Base-by-base conservation (phyloP, 2,888 invertebrate species). In the Campoletis raptor region DNA sequence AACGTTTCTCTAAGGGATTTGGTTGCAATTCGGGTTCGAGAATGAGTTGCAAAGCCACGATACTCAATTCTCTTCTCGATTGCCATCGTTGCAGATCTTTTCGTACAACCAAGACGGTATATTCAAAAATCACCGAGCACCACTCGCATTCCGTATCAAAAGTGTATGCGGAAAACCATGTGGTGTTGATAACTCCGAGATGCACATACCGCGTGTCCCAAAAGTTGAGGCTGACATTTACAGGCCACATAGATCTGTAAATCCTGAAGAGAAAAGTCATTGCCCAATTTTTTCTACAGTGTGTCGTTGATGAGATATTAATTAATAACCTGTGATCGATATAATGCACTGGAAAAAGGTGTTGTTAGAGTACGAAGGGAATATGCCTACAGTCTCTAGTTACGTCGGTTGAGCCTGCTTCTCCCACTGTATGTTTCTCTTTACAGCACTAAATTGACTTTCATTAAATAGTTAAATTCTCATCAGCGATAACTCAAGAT, bases 21-120 rank as follows among this genome's bases (percentile, higher is more conserved):
- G 12, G n/a, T 48, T 74, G 36, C n/a, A 48, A 37, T 74, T 72
- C 36, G 57, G 54, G 18, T 72, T 48, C 72, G 81, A 30, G 36
- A 67, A 81, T 54, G 72, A 77, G 67, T 37, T 81, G 85, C 77
- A 12, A 85, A 85, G 77, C 81, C 76, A 72, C 72, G 57, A 45
- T 36, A 30, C 52, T 45, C 40, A 57, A 67, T 67, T 40, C 40
- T 42, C 36, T 24, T 66, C 54, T n/a, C 12, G 57, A 18, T 69
- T 76, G 45, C 24, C 8, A 64, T 76, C 76, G 64, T 57, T 45
- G 24, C 30, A 18, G 64, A 76, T 76, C 64, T 76, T 45, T 18
- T 24, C 21, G 76, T 15, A 36, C 37, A 76, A 42, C 42, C 67
- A 5, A 21, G 40, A 69, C 21, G 37, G 18, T 72, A 52, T 72